Base-by-base conservation (phyloP, 53 echinoderm and acorn worm species). In the Holothuria scabra region DNA sequence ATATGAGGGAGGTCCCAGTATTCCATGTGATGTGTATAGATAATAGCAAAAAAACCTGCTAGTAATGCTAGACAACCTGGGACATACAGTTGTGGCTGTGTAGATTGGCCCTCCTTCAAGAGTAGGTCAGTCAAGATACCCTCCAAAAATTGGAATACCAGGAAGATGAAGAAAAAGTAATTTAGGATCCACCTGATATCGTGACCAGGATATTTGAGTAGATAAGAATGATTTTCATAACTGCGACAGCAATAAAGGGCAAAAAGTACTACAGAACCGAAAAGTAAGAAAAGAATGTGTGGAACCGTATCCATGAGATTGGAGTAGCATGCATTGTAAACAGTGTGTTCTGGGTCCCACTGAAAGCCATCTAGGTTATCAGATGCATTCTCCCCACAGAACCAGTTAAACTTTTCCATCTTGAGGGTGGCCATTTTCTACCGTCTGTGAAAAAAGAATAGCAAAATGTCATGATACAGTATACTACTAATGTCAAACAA, bases 11-110 rank as follows among this genome's bases (percentile, higher is more conserved):
- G 46, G n/a, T 89, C 84, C 94, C 94, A 94, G 28, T 76, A 76
- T 76, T 94, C 94, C 80, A 91, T 79, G 78, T 84, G 84, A 62
- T 84, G 79, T 25, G 78, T 88, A 80, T 74, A 86, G 60, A 94
- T 46, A 5, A 94, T 86, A 29, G 91, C 84, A 16, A 91, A 3
- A 3, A 81, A n/a, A 22, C 84, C 87, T 33, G 85, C 85, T 8
- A 87, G 68, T 28, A 94, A 60, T 19, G 90, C 88, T 8, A 90
- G 78, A 46, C 87, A 66, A 11, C 90, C 74, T 28, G 87, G 82
- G 26, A 96, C 48, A 67, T 91, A 96, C 2, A 96, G 88, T 71
- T 93, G 93, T 5, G 95, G 95, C 79, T 93, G 91, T 12, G 93
- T 91, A 41, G 93, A 86, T 30, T 81, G 59, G 11, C 31, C 74